Evolutionary conservation across 37 sponge, comb jelly and placozoan species (phyloP), one percentile per base, ranked within the genome.

Genomic region (Agelas oroides): DNA sequence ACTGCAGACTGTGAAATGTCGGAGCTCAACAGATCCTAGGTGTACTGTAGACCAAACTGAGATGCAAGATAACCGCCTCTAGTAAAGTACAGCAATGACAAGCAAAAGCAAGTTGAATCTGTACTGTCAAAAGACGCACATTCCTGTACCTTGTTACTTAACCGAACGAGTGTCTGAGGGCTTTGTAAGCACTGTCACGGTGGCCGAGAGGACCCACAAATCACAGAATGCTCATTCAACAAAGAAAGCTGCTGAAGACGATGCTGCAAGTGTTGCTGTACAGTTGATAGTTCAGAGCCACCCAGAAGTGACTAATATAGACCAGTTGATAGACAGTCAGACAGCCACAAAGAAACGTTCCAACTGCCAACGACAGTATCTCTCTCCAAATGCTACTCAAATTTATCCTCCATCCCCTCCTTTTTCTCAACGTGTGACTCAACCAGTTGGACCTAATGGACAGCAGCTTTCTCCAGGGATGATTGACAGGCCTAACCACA

Each of bases 231-330:
- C 19, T 23, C 81, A 79, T 36, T 32, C 60, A 8, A 64, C 82
- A 0, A 88, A 88, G 79, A 93, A 88, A 37, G 64, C 28, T 24
- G 93, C 93, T 33, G 89, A 93, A 37, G 54, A 89, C 36, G 84
- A 86, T 57, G 93, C 81, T 14, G 93, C 93, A 0, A 62, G 73
- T 19, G 83, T 71, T 30, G 92, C 88, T 2, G 37, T 86, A 17
- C 53, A 62, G 21, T 18, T 14, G 13, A 24, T 70, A 8, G 39
- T 76, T 5, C 77, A 68, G 21, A 14, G 31, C 40, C 77, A 68
- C 27, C 77, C 69, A 8, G 37, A 1, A 5, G 70, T 34, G 8
- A 54, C 25, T 0, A 28, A 19, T 21, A 52, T 80, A 14, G 38
- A 56, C 11, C 35, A 80, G 24, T n/a, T 70, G 38, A 21, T 78